Evolutionary conservation across 2,888 invertebrate genomes (phyloP).

Genomic region (Harpagoxenus sublaevis): DNA sequence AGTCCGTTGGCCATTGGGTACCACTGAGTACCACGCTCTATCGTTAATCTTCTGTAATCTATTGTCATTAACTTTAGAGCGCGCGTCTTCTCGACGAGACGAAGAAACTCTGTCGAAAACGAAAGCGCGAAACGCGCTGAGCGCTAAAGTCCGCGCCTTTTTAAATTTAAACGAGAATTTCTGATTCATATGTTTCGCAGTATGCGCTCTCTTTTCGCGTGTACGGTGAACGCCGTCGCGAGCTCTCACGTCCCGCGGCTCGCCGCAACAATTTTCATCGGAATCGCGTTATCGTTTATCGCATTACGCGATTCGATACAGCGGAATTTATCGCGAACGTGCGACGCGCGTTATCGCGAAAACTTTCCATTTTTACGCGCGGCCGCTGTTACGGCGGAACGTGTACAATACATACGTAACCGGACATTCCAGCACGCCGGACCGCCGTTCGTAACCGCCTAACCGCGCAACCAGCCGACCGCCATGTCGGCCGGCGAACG

Average conservation of each 20-base stretch:
- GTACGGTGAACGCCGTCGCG: neutral
- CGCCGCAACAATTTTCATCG: neutral
- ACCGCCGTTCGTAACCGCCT: neutral
- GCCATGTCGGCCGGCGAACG: constrained; percentile 45
- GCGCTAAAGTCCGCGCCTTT: too few species aligned
- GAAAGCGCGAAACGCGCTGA: too few species aligned
- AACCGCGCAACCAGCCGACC: neutral
- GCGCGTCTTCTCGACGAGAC: neutral
- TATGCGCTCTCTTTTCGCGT: neutral
- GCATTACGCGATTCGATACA: constrained; percentile 10
- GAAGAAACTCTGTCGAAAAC: neutral
- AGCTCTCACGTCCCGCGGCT: neutral
- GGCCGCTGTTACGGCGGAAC: constrained; percentile 20
- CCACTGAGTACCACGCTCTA: neutral
- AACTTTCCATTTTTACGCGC: constrained; percentile 34
- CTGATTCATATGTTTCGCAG: too few species aligned
- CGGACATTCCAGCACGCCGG: constrained; percentile 23
- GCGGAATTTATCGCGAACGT: constrained; percentile 19
- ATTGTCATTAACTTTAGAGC: neutral
- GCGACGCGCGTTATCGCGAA: constrained; percentile 43
- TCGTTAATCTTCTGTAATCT: constrained; percentile 5
- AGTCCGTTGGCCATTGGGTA: constrained; percentile 1
- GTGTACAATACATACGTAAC: constrained; percentile 3
- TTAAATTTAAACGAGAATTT: too few species aligned
- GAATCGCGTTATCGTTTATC: constrained; percentile 22